Base-by-base conservation (phyloP, 2,113 vertebrate genomes). In the Lagopus muta region DNA sequence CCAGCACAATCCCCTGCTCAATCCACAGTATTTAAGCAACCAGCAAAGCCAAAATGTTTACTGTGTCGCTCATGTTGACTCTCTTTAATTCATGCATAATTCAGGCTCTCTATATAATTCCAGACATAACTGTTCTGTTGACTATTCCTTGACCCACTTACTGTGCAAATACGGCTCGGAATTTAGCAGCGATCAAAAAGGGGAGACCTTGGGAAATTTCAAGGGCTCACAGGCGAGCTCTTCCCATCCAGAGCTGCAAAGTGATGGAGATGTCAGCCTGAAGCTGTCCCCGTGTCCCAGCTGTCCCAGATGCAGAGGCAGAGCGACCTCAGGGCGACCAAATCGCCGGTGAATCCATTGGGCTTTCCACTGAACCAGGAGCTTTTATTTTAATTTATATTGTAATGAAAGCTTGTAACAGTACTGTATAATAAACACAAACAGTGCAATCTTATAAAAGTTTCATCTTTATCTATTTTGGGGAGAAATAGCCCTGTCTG, bases 391-490 rank as follows among this genome's bases (percentile, higher is more conserved):
- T 94, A 96, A 96, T 97, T 97, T 96, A 65, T 94, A 42, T 82
- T 82, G 87, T 94, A 94, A 96, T 90, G 96, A 95, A 94, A 78
- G 97, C 90, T n/a, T 92, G 92, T 73, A 86, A 71, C 91, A 66
- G 88, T 47, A 48, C 91, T 5, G 52, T 84, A 72, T 82, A 61
- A 16, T 95, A 94, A 96, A 97, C 96, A 97, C 94, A 90, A 97
- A 93, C 92, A 92, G 96, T 73, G 88, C 94, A 91, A 90, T 92
- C 97, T 98, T 96, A 97, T 97, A 97, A 98, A 98, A 98, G 97
- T 97, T 97, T 97, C 96, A 97, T 98, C 97, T 97, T 97, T 97
- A 97, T 98, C 98, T 98, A 95, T 98, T 98, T 98, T 91, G 95
- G 95, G 97, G 95, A 97, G 94, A 96, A 95, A 94, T 74, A 86